Conservation (phyloP, 2,888 invertebrate genomes). For the Plagodis dolabraria region DNA sequence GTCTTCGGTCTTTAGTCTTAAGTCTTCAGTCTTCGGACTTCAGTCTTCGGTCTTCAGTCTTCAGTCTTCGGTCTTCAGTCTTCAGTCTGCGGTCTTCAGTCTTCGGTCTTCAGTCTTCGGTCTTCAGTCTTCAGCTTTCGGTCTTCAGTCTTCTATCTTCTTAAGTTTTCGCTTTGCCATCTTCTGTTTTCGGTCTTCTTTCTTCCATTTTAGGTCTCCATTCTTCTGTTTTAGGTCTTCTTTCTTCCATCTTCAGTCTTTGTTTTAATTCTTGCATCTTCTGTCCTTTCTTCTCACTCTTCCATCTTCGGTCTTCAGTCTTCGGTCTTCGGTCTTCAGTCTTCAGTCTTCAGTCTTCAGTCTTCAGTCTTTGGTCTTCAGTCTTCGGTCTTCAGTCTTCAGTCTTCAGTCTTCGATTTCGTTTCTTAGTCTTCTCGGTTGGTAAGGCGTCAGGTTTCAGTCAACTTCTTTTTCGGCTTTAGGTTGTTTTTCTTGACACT, state of each 20-base stretch:
- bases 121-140: slow-evolving; percentile 2
- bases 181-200: slow-evolving; percentile 11
- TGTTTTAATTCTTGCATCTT: slow-evolving; percentile 11
- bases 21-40: slow-evolving; percentile 16
- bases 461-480: slow-evolving; percentile 5
- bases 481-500: slow-evolving; percentile 11
- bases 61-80: slow-evolving; percentile 3
- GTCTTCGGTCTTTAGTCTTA: slow-evolving; percentile 14
- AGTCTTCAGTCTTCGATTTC: background rate
- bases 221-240: slow-evolving; percentile 5
- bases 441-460: background rate
- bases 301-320: slow-evolving; percentile 11
- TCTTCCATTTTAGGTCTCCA: slow-evolving; percentile 22
- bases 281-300: slow-evolving; percentile 1
- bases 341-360: slow-evolving; percentile 22
- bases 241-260: slow-evolving; percentile 11
- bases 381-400: slow-evolving; percentile 9
- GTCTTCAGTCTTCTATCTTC: slow-evolving; percentile 5
- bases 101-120: background rate
- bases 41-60: slow-evolving; percentile 7
- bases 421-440: background rate
- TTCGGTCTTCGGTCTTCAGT: slow-evolving; percentile 11
- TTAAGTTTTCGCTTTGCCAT: slow-evolving; percentile 8
- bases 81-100: slow-evolving; percentile 1
- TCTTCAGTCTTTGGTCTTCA: slow-evolving; percentile 9